Base-by-base conservation (phyloP, 2,888 invertebrate species). In the Listrodromus nycthemerus region DNA sequence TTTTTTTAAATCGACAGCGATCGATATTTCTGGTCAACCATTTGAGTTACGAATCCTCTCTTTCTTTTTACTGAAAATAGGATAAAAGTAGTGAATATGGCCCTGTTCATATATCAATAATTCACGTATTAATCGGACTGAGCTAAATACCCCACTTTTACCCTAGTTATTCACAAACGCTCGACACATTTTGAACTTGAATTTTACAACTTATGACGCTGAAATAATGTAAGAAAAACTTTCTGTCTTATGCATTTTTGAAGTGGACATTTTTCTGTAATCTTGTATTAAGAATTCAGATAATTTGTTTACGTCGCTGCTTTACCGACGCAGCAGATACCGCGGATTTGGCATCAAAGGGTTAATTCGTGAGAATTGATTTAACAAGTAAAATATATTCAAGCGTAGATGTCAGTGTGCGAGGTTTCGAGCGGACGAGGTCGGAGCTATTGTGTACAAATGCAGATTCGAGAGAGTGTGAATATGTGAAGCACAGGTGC, bases 401-500 rank as follows among this genome's bases (percentile, higher is more conserved):
- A 2, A 63, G 19, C 30, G 33, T 27, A 30, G 21, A 63, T 61
- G 19, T 48, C 19, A 24, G 19, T 61, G 13, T 27, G 24, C 19
- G 33, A 37, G 37, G 19, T n/a, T 21, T 19, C 5, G 74, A 63
- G 63, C n/a, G 19, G 63, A 74, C 63, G 74, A 74, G 74, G 74
- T 63, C 63, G 27, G 10, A 50, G 33, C 27, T n/a, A 21, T 37
- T 33, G 19, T 16, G 19, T 48, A 48, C 27, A 61, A 27, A 61
- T 70, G 48, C 19, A 71, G 48, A 61, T 33, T 74, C 19, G 48
- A 65, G 33, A n/a, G 3, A 13, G 65, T 52, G 65, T 52, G 65
- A 50, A 48, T 30, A 65, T 50, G 75, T 48, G 75, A 50, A 65
- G 50, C 65, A 50, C 75, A 75, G 75, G 65, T 75, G 75, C 75